Percentiles rank a stretch among this genome's conserved stretches.
phyloP scores from a whole-genome alignment of 2,113 vertebrate genomes.

The Hylia prasina region DNA sequence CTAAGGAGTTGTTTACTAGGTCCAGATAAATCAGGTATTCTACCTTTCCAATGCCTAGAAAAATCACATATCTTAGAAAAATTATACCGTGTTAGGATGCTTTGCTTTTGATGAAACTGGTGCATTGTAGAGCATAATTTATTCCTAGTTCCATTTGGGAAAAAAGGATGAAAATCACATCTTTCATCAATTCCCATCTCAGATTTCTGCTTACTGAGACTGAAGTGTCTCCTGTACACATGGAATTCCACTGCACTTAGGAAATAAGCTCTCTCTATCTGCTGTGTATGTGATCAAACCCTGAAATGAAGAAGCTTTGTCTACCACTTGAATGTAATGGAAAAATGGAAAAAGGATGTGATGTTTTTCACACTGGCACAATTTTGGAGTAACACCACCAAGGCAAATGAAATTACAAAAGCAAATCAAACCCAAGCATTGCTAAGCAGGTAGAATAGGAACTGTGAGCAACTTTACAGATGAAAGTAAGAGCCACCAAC shows the following conservation, averaged over 20 bases:
- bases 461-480: background rate
- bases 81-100: background rate
- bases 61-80: background rate
- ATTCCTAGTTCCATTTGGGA: background rate
- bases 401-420: background rate
- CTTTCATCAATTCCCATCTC: background rate
- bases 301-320: background rate
- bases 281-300: background rate
- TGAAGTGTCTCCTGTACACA: background rate
- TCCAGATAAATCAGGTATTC: background rate
- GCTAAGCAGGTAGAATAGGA: background rate
- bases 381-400: background rate
- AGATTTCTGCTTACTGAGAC: background rate
- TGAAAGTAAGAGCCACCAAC: background rate
- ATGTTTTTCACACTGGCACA: background rate
- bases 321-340: background rate
- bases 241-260: background rate
- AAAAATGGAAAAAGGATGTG: background rate
- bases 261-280: background rate
- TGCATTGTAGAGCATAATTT: background rate
- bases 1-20: background rate
- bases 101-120: background rate
- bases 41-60: background rate
- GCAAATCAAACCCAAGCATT: conserved; percentile 10
- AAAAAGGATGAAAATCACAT: background rate